These are phyloP conservation scores for Osmerus eperlanus DNA, from an alignment of 2,113 vertebrate genomes.

Conservation along the genomic window DNA sequence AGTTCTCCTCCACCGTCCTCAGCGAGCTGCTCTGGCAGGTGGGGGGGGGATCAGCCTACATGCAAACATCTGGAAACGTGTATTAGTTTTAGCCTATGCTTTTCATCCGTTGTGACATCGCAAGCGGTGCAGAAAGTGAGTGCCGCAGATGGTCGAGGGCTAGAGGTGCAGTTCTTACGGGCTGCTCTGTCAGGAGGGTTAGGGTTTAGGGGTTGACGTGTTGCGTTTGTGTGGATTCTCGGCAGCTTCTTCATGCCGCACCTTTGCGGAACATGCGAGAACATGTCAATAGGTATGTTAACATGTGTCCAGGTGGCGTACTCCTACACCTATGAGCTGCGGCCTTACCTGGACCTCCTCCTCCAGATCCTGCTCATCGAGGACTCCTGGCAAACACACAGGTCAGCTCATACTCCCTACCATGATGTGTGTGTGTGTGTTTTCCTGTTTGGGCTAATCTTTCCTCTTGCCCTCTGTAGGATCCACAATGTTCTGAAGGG, in stretches of 20 bases:
- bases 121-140: too few relatives aligned
- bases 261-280: not conserved
- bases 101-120: too few relatives aligned
- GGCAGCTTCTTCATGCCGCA: not conserved
- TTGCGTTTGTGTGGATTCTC: not conserved
- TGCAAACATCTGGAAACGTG: too few relatives aligned
- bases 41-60: conserved; percentile 32
- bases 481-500: conserved; percentile 99
- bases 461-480: conserved; percentile 62
- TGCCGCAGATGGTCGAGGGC: too few relatives aligned
- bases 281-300: conserved; percentile 11
- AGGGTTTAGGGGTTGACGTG: too few relatives aligned
- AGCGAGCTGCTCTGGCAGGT: conserved; percentile 99
- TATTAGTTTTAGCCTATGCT: too few relatives aligned
- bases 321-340: conserved; percentile 97
- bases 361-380: conserved; percentile 97
- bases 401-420: conserved; percentile 67
- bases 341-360: conserved; percentile 97
- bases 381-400: conserved; percentile 99
- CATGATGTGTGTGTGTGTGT: not conserved
- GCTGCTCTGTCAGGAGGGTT: too few relatives aligned
- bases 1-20: conserved; percentile 98
- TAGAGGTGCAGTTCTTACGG: too few relatives aligned
- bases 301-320: conserved; percentile 86
- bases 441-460: not conserved